Percentiles rank a stretch among this genome's conserved stretches.
Evolutionary conservation across 2,797 vertebrate species (phyloP).

Genomic region (Echiichthys vipera): DNA sequence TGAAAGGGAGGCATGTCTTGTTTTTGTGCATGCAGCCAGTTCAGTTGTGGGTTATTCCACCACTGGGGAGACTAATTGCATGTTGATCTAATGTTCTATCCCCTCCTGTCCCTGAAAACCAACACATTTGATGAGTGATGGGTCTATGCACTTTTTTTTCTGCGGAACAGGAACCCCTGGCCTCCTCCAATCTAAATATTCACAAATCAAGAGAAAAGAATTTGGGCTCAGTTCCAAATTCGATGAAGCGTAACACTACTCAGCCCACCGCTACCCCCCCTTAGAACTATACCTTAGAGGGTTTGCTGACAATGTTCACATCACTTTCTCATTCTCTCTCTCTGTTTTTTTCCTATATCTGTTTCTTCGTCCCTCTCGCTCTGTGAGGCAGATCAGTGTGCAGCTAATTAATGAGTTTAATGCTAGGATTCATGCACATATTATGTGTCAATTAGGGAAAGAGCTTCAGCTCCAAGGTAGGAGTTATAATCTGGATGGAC

Average conservation of each 20-base stretch:
- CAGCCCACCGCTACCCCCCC: constrained; percentile 37
- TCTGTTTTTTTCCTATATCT: constrained; percentile 19
- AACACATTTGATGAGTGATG: constrained; percentile 73
- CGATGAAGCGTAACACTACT: constrained; percentile 53
- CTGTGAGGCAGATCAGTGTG: constrained; percentile 57
- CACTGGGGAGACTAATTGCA: constrained; percentile 79
- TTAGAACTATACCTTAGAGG: constrained; percentile 57
- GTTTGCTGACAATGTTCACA: constrained; percentile 50
- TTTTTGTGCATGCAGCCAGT: constrained; percentile 70
- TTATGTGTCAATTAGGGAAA: constrained; percentile 69
- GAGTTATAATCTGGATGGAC: constrained; percentile 45
- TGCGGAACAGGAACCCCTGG: constrained; percentile 54
- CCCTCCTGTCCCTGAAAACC: constrained; percentile 66
- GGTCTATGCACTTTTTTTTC: constrained; percentile 34
- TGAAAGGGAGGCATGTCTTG: constrained; percentile 71
- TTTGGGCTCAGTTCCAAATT: constrained; percentile 74
- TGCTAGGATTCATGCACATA: constrained; percentile 64
- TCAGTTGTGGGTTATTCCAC: constrained; percentile 73
- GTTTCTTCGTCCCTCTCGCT: constrained; percentile 21
- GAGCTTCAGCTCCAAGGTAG: constrained; percentile 28
- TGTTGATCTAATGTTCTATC: constrained; percentile 76
- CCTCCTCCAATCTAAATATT: constrained; percentile 75
- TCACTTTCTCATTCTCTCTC: constrained; percentile 40
- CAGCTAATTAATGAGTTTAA: constrained; percentile 79
- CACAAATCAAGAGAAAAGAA: constrained; percentile 70